These are phyloP conservation scores for Archilochus colubris DNA, from an alignment of 2,113 vertebrate species.

Conservation along the genomic window DNA sequence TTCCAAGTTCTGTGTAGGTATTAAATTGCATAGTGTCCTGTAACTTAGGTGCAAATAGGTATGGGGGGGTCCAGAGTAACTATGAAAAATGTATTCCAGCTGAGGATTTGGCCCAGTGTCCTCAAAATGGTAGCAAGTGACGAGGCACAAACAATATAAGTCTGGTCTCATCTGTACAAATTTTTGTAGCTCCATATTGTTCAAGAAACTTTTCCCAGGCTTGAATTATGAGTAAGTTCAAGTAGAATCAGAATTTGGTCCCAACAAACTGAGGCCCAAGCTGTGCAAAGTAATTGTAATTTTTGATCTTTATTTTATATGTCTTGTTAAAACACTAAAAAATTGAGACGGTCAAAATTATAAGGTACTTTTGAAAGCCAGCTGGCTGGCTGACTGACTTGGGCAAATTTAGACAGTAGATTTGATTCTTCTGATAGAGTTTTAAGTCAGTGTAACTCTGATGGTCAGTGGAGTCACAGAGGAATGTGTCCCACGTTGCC, in stretches of 20 bases:
- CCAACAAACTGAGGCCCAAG: slow-evolving; percentile 40
- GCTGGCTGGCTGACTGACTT: not conserved
- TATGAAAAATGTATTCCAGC: not conserved
- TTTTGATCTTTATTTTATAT: slow-evolving; percentile 62
- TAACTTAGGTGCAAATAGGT: not conserved
- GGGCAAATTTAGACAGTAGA: not conserved
- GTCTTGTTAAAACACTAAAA: not conserved
- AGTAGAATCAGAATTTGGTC: slow-evolving; percentile 2
- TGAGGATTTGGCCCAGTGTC: not conserved
- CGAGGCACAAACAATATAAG: not conserved
- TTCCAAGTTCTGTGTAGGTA: not conserved
- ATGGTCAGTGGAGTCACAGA: not conserved
- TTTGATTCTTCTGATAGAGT: not conserved
- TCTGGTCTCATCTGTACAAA: not conserved
- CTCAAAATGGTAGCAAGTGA: not conserved
- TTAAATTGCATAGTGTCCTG: not conserved
- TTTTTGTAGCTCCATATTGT: not conserved
- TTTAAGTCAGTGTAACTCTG: not conserved
- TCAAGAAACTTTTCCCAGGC: not conserved
- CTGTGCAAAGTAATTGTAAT: slow-evolving; percentile 43
- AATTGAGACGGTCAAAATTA: slow-evolving; percentile 47
- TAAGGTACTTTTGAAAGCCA: slow-evolving; percentile 25
- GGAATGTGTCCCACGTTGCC: not conserved
- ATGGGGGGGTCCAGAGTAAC: not conserved
- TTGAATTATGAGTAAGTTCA: slow-evolving; percentile 1